Conservation (phyloP, 1,140 invertebrate species). For the Paramacrobiotus metropolitanus region DNA sequence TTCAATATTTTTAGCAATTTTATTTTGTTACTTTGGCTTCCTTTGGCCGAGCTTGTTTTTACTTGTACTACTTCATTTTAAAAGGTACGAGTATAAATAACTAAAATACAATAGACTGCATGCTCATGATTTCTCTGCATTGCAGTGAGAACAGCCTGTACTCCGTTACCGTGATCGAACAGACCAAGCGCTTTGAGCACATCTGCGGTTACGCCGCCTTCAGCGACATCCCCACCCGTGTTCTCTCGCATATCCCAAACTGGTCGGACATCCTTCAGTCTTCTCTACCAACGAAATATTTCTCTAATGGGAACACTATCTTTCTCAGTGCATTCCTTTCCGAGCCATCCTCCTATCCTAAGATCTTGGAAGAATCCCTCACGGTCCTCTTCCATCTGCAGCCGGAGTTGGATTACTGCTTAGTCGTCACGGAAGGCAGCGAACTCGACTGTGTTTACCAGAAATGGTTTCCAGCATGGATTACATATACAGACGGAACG, state of each 20-base stretch:
- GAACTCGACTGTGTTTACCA: not conserved
- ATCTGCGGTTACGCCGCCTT: not conserved
- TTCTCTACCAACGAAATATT: not conserved
- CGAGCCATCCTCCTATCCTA: not conserved
- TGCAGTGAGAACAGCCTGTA: not conserved
- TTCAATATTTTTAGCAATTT: not conserved
- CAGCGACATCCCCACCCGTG: not conserved
- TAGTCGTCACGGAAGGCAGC: not conserved
- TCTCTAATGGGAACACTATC: not conserved
- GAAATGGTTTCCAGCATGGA: not conserved
- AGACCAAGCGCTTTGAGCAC: not conserved
- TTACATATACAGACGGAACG: not conserved
- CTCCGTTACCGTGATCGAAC: not conserved
- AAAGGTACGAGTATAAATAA: too few relatives aligned
- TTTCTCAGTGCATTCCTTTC: not conserved
- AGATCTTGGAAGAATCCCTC: not conserved
- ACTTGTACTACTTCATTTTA: too few relatives aligned
- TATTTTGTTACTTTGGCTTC: not conserved
- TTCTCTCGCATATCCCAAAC: not conserved
- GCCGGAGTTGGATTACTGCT: conserved; percentile 1
- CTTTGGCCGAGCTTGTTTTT: too few relatives aligned
- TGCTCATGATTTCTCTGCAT: too few relatives aligned
- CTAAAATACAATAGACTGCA: too few relatives aligned
- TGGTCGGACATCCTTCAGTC: not conserved
- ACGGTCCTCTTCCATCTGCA: not conserved